Base-by-base conservation (phyloP, 2,113 vertebrate genomes). In the Anarhynchus alexandrinus region DNA sequence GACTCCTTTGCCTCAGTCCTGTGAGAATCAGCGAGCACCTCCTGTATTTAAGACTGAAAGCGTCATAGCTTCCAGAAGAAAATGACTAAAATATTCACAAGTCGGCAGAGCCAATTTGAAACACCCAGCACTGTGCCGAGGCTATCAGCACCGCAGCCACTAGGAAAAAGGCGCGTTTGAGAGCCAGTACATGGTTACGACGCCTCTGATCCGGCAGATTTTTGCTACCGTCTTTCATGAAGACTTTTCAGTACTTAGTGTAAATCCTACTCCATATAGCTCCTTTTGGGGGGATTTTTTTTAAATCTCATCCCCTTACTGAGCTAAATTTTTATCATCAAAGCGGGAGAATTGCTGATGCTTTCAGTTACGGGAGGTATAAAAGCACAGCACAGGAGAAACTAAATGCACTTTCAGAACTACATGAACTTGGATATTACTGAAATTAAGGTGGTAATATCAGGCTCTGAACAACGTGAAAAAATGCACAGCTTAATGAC, bases 61-160 rank as follows among this genome's bases (percentile, higher is more conserved):
- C 79, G 91, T 86, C 82, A 86, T 10, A 2, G 90, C 23, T 72
- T 94, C 90, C 77, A 93, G 78, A 84, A 77, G 21, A 80, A 95
- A 97, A 82, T 70, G 61, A 81, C 49, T 73, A 66, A 88, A 96
- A 92, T 65, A 97, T 91, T 97, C 96, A 94, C 59, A 95, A 89
- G 54, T 67, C 55, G 29, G 86, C 76, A 59, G 83, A 97, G 66
- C 62, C 95, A 95, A 61, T 84, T 42, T 90, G 93, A 97, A 98
- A 95, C 79, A 95, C 2, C 36, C 20, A 34, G 32, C 20, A 47
- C 70, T 32, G n/a, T 51, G 82, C 59, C 66, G 38, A 86, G 45
- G 47, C 91, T 47, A 16, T 47, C 89, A 69, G 91, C 66, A 43
- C 86, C 34, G 23, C 65, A 67, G 79, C 43, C 78, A 70, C 5